Conservation (phyloP, 2,888 invertebrate genomes). For the Euzophera pinguis region DNA sequence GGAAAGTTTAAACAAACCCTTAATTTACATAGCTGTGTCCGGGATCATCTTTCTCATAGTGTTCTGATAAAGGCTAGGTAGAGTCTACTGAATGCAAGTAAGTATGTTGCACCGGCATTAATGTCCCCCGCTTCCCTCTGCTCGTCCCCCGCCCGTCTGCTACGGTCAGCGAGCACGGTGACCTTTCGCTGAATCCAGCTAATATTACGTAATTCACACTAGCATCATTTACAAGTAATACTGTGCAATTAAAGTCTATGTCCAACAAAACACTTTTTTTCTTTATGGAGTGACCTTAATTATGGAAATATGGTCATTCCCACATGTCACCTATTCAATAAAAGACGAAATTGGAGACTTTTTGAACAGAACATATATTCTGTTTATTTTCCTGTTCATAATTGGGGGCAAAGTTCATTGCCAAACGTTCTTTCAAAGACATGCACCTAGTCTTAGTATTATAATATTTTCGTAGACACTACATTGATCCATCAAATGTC, state of each 20-base stretch:
- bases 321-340: no score
- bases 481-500: neutral
- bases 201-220: constrained; percentile 55
- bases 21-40: no score
- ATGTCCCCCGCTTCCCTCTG: constrained; percentile 15
- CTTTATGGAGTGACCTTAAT: no score
- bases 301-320: no score
- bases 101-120: no score
- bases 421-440: neutral
- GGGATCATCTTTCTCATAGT: no score
- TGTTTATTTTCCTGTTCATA: neutral
- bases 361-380: neutral
- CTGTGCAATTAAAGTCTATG: neutral
- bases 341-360: no score
- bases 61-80: no score
- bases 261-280: no score
- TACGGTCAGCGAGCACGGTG: constrained; percentile 72
- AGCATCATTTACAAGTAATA: constrained; percentile 9
- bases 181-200: constrained; percentile 60
- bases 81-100: no score
- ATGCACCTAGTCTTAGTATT: neutral
- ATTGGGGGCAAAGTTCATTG: constrained; percentile 2
- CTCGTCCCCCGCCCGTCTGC: constrained; percentile 37
- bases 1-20: no score
- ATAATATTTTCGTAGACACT: no score